These are phyloP conservation scores for Sparidentex hasta DNA, from an alignment of 2,797 vertebrate species.

Conservation along the genomic window DNA sequence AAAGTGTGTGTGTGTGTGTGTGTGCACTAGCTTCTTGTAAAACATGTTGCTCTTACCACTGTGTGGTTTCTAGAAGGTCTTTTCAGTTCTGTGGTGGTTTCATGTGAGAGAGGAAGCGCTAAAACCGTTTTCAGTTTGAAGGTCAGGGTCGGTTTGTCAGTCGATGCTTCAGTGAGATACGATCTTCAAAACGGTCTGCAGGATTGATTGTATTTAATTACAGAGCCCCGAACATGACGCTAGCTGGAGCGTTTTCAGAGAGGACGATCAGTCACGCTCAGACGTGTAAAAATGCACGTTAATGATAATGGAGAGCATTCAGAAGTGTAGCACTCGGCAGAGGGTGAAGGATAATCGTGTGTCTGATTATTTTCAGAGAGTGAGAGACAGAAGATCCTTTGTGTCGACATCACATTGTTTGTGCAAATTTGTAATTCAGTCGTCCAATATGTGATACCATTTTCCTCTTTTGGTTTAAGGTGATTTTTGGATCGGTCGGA, in stretches of 20 bases:
- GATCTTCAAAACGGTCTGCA: background rate
- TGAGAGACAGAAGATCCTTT: background rate
- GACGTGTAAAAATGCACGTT: background rate
- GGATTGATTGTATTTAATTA: background rate
- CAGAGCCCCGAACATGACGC: background rate
- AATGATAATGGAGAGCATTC: background rate
- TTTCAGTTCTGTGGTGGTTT: background rate
- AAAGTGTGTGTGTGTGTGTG: background rate
- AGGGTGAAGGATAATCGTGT: background rate
- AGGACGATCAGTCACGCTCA: background rate
- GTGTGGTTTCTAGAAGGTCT: constrained; percentile 18
- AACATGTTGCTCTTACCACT: too few species aligned
- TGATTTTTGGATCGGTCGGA: too few species aligned
- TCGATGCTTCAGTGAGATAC: background rate
- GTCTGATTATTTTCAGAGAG: background rate
- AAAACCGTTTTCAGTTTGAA: constrained; percentile 19
- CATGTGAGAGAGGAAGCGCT: constrained; percentile 22
- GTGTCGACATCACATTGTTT: background rate
- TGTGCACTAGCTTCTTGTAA: background rate
- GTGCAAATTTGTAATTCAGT: too few species aligned
- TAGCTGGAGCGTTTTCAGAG: background rate
- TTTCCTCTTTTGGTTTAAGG: background rate
- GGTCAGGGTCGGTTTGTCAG: constrained; percentile 4
- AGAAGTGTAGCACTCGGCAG: background rate
- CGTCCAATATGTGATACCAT: too few species aligned